Evolutionary conservation across 2,888 invertebrate genomes (phyloP), one percentile per base, ranked within the genome.

Genomic region (Melinaea marsaeus): DNA sequence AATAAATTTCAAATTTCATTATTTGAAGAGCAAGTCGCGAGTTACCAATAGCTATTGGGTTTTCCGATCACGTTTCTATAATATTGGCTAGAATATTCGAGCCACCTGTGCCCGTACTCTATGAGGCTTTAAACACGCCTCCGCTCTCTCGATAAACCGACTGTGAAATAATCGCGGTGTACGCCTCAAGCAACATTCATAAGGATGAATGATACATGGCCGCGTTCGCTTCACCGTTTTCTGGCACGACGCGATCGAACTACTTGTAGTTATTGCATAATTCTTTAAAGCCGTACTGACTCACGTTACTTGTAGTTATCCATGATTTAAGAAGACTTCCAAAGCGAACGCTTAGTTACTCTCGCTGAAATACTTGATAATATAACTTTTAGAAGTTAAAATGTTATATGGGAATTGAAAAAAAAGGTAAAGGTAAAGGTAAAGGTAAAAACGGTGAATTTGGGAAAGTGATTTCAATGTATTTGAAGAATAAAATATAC

Each of bases 1-100:
- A 86, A 88, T 88, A 88, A 88, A 88, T 88, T 89, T 88, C 81
- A 88, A 87, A 88, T 88, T 88, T 88, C 86, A 87, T 88, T 88
- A 88, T 88, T 88, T 88, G 87, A 87, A 86, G 81, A 88, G 86
- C 84, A 86, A 85, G 84, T 85, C 85, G 84, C 85, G 82, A 85
- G 83, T 83, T 85, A 82, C 82, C 86, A 84, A 85, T 85, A 80
- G 84, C 82, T 74, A 84, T 86, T 83, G 79, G 79, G 84, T 81
- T 88, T 87, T 84, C 89, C 82, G 87, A 87, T 88, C 88, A 89
- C 88, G 89, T 88, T 87, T 84, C 77, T 77, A 83, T 87, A 83
- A 84, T 88, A 89, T 89, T 88, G 88, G 87, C 84, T 84, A 78
- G 86, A 87, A 86, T 89, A 89, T 89, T 85, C 77, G 80, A 83